Evolutionary conservation across 2,113 vertebrate species (phyloP), one percentile per base, ranked within the genome.

Genomic region (Phyllostomus hastatus): DNA sequence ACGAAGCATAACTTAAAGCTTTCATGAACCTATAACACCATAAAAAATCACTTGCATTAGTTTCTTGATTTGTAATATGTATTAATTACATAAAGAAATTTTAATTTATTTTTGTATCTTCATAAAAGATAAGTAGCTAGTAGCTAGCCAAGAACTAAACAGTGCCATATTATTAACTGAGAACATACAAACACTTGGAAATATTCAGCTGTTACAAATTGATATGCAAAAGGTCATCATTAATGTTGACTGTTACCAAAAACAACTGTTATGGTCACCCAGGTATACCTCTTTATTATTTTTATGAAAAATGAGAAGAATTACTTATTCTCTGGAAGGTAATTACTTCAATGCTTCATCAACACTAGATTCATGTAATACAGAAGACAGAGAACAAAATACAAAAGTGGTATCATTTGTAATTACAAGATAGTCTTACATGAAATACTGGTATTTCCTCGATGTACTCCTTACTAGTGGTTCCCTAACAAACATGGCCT

Each of bases 1-100:
- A 98, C 0, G 99, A 99, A 86, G 99, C 99, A 20, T 99, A 99
- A 98, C 99, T 99, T 98, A 99, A 99, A 92, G 99, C 99, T 99
- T 99, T 99, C 98, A 99, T 99, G 96, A 99, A 99, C 98, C 99
- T 99, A 98, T 75, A 98, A 98, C 14, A 94, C 64, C 84, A 97
- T 66, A 41, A 85, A 98, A 91, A 97, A 72, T 75, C 57, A 84
- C 28, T 84, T 73, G 57, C 14, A 85, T 98, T 97, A 98, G 94
- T 91, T 69, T 95, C 38, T 86, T 93, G 16, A 90, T 94, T 80
- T 96, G 5, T n/a, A 91, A 43, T 91, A 80, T 28, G 48, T 91
- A 84, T 35, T 64, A 84, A 66, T 52, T 17, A 93, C 48, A 84
- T 22, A 38, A 80, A 90, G 59, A 90, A 94, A 92, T 92, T 76